A percentile compares a stretch with the other conserved stretches of the same genome.
Conservation (phyloP, 2,888 invertebrate species). For the Xestobium rufovillosum region DNA sequence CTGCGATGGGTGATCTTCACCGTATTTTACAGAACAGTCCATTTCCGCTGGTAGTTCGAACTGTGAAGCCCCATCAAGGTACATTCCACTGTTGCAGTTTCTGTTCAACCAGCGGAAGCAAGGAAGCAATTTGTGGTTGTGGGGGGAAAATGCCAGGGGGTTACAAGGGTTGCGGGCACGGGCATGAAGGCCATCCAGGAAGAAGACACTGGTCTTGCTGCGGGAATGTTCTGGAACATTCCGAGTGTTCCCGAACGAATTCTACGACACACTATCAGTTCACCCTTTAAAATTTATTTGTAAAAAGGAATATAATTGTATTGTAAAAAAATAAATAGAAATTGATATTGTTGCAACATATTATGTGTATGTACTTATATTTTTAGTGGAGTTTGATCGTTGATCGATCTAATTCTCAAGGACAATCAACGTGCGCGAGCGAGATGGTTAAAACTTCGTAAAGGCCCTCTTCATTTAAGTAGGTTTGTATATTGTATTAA, state of each 20-base stretch:
- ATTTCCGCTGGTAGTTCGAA: constrained; percentile 56
- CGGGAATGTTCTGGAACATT: constrained; percentile 55
- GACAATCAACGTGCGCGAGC: no score
- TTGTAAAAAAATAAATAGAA: no score
- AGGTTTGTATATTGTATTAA: no score
- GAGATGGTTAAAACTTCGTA: no score
- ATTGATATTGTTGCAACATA: no score
- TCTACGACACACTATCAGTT: constrained; percentile 48
- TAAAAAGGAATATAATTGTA: no score
- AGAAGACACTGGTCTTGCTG: constrained; percentile 79
- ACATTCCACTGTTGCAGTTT: constrained; percentile 75
- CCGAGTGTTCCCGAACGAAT: constrained; percentile 51
- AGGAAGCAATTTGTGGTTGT: constrained; percentile 63
- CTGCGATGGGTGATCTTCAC: constrained; percentile 3
- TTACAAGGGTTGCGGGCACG: constrained; percentile 72
- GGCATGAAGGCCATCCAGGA: constrained; percentile 73
- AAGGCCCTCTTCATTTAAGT: no score
- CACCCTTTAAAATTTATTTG: constrained; percentile 48
- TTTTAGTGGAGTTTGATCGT: no score
- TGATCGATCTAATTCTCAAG: no score
- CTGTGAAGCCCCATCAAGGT: constrained; percentile 58
- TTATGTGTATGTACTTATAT: no score
- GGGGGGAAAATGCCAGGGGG: constrained; percentile 67
- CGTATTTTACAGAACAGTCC: constrained; percentile 55
- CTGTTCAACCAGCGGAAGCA: constrained; percentile 70